Evolutionary conservation across 2,888 invertebrate species (phyloP).

Genomic region (Andrena trimmerana): DNA sequence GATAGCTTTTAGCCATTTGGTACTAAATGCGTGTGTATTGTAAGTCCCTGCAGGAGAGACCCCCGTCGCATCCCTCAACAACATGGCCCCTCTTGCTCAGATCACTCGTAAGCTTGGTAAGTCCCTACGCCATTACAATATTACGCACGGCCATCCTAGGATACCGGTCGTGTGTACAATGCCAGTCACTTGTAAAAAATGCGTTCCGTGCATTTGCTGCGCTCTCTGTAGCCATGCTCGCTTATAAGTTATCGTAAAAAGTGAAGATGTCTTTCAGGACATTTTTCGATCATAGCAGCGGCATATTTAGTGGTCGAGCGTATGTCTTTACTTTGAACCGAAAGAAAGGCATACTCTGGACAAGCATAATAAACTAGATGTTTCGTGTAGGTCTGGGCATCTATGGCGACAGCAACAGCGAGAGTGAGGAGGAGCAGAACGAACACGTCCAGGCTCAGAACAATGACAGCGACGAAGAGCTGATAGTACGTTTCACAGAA

Average conservation of each 20-base stretch:
- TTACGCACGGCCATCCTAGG: conserved; percentile 77
- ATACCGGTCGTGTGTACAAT: conserved; percentile 65
- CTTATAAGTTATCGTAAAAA: conserved; percentile 61
- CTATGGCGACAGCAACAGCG: conserved; percentile 91
- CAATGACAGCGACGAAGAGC: conserved; percentile 90
- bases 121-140: conserved; percentile 85
- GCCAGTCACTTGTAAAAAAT: conserved; percentile 57
- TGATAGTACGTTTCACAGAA: conserved; percentile 87
- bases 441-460: conserved; percentile 84
- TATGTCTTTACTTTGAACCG: conserved; percentile 58
- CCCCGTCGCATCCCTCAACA: conserved; percentile 91
- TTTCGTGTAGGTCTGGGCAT: conserved; percentile 92
- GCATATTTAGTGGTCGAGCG: conserved; percentile 67
- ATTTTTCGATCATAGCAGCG: conserved; percentile 64
- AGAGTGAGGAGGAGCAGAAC: conserved; percentile 85
- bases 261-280: conserved; percentile 65
- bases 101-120: conserved; percentile 96
- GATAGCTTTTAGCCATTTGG: conserved; percentile 64
- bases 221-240: conserved; percentile 57
- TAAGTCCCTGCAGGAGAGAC: conserved; percentile 85
- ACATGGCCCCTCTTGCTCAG: conserved; percentile 95
- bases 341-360: not conserved
- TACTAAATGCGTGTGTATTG: conserved; percentile 83
- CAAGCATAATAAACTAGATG: conserved; percentile 67
- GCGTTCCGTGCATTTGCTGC: conserved; percentile 49